Evolutionary conservation across 2,888 invertebrate genomes (phyloP).

Genomic region (Phanerotoma sp.): DNA sequence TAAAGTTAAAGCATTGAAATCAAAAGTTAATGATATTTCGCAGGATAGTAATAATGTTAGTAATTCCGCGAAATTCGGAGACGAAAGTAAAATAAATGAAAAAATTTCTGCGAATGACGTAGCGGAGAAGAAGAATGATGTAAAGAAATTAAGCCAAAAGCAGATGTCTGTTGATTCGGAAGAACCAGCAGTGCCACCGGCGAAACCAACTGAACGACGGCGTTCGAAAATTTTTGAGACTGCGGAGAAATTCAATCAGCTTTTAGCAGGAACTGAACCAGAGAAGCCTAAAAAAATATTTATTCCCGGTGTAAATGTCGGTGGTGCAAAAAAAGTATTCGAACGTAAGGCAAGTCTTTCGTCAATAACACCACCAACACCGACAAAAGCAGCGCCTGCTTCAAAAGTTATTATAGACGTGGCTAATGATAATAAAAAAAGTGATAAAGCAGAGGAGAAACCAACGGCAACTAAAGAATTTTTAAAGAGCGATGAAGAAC

Average conservation of each 20-base stretch:
- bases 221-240: conserved; percentile 71
- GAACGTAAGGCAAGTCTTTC: conserved; percentile 74
- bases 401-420: conserved; percentile 52
- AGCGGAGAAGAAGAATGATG: conserved; percentile 27
- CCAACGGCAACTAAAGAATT: conserved; percentile 16
- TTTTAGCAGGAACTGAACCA: conserved; percentile 43
- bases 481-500: conserved; percentile 34
- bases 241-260: conserved; percentile 69
- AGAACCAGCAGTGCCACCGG: conserved; percentile 44
- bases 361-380: conserved; percentile 51
- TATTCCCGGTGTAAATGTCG: conserved; percentile 80
- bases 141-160: conserved; percentile 42
- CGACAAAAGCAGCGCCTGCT: conserved; percentile 50
- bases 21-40: conserved; percentile 15
- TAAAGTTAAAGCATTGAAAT: conserved; percentile 23
- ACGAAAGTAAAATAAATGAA: conserved; percentile 29
- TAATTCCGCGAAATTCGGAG: no score
- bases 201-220: conserved; percentile 63
- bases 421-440: conserved; percentile 47
- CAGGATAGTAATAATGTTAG: conserved; percentile 35
- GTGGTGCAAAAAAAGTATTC: conserved; percentile 83
- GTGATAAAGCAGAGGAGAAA: conserved; percentile 46
- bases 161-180: conserved; percentile 46
- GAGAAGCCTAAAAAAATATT: conserved; percentile 78
- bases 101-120: conserved; percentile 31